These are phyloP conservation scores for Lordiphosa clarofinis DNA, from an alignment of 1,140 invertebrate genomes.

Conservation along the genomic window DNA sequence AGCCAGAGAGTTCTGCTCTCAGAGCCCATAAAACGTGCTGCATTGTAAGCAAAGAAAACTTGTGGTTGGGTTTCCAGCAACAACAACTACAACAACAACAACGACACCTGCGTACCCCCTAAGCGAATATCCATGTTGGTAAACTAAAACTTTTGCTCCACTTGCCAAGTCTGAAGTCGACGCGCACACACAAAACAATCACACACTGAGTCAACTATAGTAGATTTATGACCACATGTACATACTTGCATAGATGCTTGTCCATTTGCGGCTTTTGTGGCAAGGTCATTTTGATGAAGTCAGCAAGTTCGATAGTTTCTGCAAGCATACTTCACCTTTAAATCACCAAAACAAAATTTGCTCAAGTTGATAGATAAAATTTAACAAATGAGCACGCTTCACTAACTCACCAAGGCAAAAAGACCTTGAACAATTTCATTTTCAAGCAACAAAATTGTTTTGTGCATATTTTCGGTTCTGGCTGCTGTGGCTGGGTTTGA, in stretches of 20 bases:
- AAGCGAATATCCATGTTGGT: slow-evolving; percentile 33
- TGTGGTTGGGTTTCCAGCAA: slow-evolving; percentile 7
- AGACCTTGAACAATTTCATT: no score
- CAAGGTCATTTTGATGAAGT: slow-evolving; percentile 15
- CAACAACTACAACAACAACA: background rate
- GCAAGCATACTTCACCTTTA: slow-evolving; percentile 8
- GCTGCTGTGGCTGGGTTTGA: no score
- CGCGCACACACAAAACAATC: background rate
- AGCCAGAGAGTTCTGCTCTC: background rate
- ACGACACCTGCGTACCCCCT: slow-evolving; percentile 32
- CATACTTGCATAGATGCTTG: slow-evolving; percentile 1
- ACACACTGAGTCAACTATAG: background rate
- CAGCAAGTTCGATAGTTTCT: background rate
- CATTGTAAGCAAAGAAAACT: slow-evolving; percentile 36
- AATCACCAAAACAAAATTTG: background rate
- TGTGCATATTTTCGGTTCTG: no score
- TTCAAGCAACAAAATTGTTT: no score
- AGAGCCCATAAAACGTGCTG: slow-evolving; percentile 41
- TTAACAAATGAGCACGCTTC: no score
- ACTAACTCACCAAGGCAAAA: no score
- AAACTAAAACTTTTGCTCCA: slow-evolving; percentile 11
- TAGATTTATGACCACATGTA: slow-evolving; percentile 10
- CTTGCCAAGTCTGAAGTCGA: slow-evolving; percentile 22
- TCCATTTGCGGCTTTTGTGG: slow-evolving; percentile 3
- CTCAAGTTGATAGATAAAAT: no score